These are phyloP conservation scores for Drosophila yooni DNA, from an alignment of 2,888 invertebrate genomes.

Conservation along the genomic window DNA sequence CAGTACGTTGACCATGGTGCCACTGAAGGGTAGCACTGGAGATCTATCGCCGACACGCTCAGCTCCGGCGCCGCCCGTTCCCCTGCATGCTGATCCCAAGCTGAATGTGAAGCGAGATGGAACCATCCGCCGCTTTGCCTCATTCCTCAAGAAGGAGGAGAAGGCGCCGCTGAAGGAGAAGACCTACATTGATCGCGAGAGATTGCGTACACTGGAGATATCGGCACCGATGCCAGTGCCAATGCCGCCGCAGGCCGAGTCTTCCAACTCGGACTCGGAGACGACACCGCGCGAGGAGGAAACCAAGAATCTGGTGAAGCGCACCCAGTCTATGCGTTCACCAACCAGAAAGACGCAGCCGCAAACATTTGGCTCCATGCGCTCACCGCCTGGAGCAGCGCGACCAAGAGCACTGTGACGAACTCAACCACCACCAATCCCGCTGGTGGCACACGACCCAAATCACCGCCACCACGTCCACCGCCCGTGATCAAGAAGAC, in stretches of 20 bases:
- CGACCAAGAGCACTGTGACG: slow-evolving; percentile 89
- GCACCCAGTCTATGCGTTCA: slow-evolving; percentile 93
- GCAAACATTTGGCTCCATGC: slow-evolving; percentile 93
- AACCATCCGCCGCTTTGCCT: slow-evolving; percentile 90
- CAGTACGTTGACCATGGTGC: slow-evolving; percentile 87
- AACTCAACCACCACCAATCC: slow-evolving; percentile 2
- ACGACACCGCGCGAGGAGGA: slow-evolving; percentile 85
- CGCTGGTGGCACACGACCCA: slow-evolving; percentile 87
- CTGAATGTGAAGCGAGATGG: slow-evolving; percentile 87
- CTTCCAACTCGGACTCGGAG: slow-evolving; percentile 85
- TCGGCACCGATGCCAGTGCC: slow-evolving; percentile 90
- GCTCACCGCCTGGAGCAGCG: slow-evolving; percentile 87
- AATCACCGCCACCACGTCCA: slow-evolving; percentile 91
- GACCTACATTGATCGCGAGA: slow-evolving; percentile 89
- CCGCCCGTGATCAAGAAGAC: slow-evolving; percentile 84
- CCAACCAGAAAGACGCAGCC: slow-evolving; percentile 86
- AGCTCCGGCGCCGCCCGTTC: slow-evolving; percentile 87
- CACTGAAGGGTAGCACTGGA: slow-evolving; percentile 55
- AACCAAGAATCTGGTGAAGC: slow-evolving; percentile 86
- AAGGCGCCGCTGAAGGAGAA: slow-evolving; percentile 88
- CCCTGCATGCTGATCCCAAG: slow-evolving; percentile 84
- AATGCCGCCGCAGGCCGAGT: slow-evolving; percentile 85
- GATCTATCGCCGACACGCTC: slow-evolving; percentile 86
- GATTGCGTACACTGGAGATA: slow-evolving; percentile 91
- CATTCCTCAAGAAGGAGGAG: slow-evolving; percentile 89